Evolutionary conservation across 37 sponge, comb jelly and placozoan species (phyloP), one percentile per base, ranked within the genome.

Genomic region (Ephydatia muelleri): DNA sequence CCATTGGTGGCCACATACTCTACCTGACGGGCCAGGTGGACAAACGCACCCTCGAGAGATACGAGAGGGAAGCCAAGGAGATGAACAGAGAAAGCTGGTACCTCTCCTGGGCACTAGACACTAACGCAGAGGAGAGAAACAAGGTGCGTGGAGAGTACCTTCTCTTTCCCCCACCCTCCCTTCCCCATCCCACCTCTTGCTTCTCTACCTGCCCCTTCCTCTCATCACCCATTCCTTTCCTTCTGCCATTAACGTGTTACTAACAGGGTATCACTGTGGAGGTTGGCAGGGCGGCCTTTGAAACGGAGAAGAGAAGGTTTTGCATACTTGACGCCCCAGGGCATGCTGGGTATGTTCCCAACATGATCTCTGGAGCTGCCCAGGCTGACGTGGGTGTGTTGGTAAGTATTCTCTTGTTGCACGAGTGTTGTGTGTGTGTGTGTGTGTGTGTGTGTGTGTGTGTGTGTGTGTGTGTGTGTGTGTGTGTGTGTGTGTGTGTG

Each of bases 21-120:
- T 97, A 82, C 70, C 84, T 96, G 82, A 95, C 94, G 23, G 96
- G 96, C 49, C 91, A 91, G 86, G 97, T 99, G 49, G 99, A 99
- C 89, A 99, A 99, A 69, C 83, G 99, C 28, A 99, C 99, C 25
- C 79, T 99, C 73, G 99, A 99, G 91, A 99, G 97, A 86, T 99
- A 94, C 79, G 99, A 99, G 85, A 88, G 94, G 73, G 99, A 99
- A 76, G 99, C 99, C 16, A 93, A 93, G 72, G 97, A 97, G 85
- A 99, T 91, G 91, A 99, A 97, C 86, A 97, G 99, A 39, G 99
- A 99, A 82, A 94, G 92, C 0, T 99, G 99, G 99, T 96, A 95
- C 87, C 81, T 97, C 26, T 94, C 99, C 0, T 99, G 99, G 99
- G 97, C 99, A 0, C 94, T 99, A 49, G 99, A 99, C 80, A 95